Base-by-base conservation (phyloP, 2,113 vertebrate genomes). In the Calonectris borealis region DNA sequence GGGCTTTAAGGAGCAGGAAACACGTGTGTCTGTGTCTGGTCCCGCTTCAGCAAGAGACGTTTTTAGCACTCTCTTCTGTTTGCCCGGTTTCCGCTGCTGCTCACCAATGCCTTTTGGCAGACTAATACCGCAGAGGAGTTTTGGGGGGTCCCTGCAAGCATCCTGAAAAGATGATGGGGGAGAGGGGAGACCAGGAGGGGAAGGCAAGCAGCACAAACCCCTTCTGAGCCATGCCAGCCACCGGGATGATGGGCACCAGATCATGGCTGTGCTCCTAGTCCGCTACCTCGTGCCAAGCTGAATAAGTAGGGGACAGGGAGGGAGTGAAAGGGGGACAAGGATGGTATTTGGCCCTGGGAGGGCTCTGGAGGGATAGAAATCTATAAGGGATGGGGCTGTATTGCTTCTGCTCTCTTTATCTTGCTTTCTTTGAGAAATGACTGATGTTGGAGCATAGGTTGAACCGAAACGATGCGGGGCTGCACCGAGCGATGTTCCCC, bases 381-480 rank as follows among this genome's bases (percentile, higher is more conserved):
- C 40, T 29, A 0, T 26, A 31, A 62, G 52, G 51, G 31, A 55
- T 25, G 13, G 24, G 27, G 34, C 38, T 38, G 38, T 24, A 5
- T 49, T 13, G 5, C 15, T 88, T 88, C 82, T 70, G 21, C 48
- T 85, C 34, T 18, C 32, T 29, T 25, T 2, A 17, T 81, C 62
- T 64, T 79, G 18, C 66, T 62, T 90, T 9, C 55, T n/a, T 17
- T 9, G 24, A 49, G 73, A 40, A 46, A 55, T 48, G 57, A 22
- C 46, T 60, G 32, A 3, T 46, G 21, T 1, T 7, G 65, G 36
- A 61, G 40, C 36, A 10, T 5, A 5, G 36, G 24, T 5, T 25
- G 12, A 36, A 20, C 31, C 0, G 2, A 31, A 42, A 22, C 0
- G 3, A 22, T 1, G 5, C 0, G 0, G 40, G 68, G 32, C 58